These are phyloP conservation scores for Cephus pulcher DNA, from an alignment of 2,888 invertebrate genomes.

Conservation along the genomic window DNA sequence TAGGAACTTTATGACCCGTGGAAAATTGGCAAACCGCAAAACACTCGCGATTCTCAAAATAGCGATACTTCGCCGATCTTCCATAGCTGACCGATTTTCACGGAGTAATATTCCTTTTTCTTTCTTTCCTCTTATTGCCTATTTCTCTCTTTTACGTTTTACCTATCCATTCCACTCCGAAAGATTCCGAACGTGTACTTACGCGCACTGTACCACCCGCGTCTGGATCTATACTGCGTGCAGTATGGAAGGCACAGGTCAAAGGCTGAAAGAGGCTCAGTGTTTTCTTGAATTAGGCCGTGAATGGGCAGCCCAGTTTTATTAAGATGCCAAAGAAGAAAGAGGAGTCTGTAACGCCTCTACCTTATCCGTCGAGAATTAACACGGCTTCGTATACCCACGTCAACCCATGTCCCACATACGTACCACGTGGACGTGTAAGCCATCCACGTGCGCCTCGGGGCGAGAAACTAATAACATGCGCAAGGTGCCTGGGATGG, in stretches of 20 bases:
- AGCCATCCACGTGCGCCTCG: background rate
- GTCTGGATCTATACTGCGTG: background rate
- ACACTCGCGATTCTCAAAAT: background rate
- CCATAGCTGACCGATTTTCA: background rate
- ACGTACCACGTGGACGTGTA: background rate
- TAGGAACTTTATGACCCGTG: background rate
- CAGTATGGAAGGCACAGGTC: background rate
- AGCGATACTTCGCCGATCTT: background rate
- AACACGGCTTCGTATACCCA: background rate
- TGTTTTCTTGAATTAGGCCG: slow-evolving; percentile 62
- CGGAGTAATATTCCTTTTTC: background rate
- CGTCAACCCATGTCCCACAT: background rate
- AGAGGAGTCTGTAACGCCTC: slow-evolving; percentile 51
- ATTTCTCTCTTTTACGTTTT: background rate
- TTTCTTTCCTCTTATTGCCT: background rate
- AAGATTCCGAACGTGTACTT: background rate
- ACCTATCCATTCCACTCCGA: background rate
- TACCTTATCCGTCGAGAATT: slow-evolving; percentile 7
- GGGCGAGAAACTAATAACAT: background rate
- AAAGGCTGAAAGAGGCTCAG: slow-evolving; percentile 44
- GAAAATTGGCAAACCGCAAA: background rate
- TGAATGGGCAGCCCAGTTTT: slow-evolving; percentile 55
- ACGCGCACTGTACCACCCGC: background rate
- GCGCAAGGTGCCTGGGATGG: background rate
- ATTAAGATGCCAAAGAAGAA: slow-evolving; percentile 56